phyloP scores from a whole-genome alignment of 1,140 invertebrate species.

The Teleogryllus occipitalis region DNA sequence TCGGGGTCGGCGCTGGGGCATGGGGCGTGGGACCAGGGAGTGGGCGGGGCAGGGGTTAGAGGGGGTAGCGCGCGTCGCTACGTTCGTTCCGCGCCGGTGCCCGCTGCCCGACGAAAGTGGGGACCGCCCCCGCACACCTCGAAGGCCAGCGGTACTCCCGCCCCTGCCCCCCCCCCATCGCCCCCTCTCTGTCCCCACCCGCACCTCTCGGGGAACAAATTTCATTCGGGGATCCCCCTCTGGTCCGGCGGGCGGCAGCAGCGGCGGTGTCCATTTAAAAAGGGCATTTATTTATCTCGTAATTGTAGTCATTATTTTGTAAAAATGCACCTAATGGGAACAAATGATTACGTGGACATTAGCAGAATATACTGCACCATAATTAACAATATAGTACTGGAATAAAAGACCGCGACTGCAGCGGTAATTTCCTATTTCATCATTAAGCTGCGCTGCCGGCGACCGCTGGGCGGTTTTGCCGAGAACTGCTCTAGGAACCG shows the following conservation, averaged over 20 bases:
- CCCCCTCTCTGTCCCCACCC: background rate
- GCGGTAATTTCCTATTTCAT: conserved; percentile 1
- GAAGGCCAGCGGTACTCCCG: too few species aligned
- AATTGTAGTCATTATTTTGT: background rate
- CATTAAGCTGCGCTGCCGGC: background rate
- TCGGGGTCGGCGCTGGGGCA: too few species aligned
- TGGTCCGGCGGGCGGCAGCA: background rate
- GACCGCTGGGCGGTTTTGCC: too few species aligned
- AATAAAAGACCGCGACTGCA: background rate
- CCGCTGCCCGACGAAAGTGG: too few species aligned
- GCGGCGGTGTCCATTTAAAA: background rate
- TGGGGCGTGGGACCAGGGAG: too few species aligned
- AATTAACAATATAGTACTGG: background rate
- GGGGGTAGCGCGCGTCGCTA: too few species aligned
- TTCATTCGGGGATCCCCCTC: background rate
- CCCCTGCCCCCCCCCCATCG: too few species aligned
- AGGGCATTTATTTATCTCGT: conserved; percentile 4
- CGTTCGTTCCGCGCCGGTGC: too few species aligned
- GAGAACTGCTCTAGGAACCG: too few species aligned
- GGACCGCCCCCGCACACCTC: too few species aligned
- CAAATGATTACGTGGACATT: background rate
- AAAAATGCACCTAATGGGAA: conserved; percentile 2
- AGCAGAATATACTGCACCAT: conserved; percentile 1
- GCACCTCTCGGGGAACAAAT: background rate
- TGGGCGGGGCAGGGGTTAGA: too few species aligned